Conservation (phyloP, 2,888 invertebrate species). For the Venustoraphidia nigricollis region DNA sequence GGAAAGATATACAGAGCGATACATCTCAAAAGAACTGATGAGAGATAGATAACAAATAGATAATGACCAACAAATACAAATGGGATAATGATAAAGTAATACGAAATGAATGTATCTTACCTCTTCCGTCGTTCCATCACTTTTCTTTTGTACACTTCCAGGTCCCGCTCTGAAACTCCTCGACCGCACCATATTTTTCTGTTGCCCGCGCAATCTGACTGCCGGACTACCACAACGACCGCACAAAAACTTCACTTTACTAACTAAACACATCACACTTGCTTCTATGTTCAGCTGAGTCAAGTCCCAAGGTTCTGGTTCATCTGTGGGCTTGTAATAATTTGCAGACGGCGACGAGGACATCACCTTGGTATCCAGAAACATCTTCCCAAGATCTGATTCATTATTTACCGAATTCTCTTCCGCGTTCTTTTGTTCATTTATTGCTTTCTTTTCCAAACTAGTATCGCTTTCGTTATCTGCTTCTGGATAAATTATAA, state of each 20-base stretch:
- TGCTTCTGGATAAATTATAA: slow-evolving; percentile 39
- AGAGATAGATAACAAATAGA: too few species aligned
- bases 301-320: slow-evolving; percentile 74
- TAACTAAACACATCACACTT: slow-evolving; percentile 71
- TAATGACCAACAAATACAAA: not conserved
- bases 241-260: slow-evolving; percentile 67
- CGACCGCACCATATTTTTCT: slow-evolving; percentile 9
- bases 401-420: slow-evolving; percentile 14
- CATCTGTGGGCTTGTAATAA: slow-evolving; percentile 64
- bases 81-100: not conserved
- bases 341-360: slow-evolving; percentile 51
- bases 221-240: slow-evolving; percentile 59
- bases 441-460: slow-evolving; percentile 13
- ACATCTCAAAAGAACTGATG: too few species aligned
- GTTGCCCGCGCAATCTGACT: slow-evolving; percentile 41
- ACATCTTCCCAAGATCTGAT: slow-evolving; percentile 22
- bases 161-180: slow-evolving; percentile 1
- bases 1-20: too few species aligned
- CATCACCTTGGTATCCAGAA: slow-evolving; percentile 35
- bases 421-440: slow-evolving; percentile 13
- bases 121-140: not conserved
- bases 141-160: not conserved
- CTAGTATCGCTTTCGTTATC: slow-evolving; percentile 23
- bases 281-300: slow-evolving; percentile 78
- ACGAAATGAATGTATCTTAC: not conserved